Evolutionary conservation across 1,140 invertebrate species (phyloP).

Genomic region (Drosophila azteca): DNA sequence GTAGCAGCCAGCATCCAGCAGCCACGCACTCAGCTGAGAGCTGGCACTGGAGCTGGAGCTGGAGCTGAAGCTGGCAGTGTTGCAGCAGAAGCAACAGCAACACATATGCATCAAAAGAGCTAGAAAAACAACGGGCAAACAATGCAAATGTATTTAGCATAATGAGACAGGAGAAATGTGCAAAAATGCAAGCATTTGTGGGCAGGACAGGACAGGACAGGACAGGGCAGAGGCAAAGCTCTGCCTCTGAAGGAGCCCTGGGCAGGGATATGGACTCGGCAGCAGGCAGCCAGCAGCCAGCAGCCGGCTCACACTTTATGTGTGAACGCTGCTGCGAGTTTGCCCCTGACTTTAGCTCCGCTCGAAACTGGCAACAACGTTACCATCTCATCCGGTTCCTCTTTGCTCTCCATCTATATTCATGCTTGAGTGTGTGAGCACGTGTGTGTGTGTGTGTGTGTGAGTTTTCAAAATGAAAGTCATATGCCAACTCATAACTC

Average conservation of each 20-base stretch:
- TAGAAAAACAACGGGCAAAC: conserved; percentile 80
- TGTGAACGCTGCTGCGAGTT: conserved; percentile 55
- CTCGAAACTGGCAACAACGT: conserved; percentile 63
- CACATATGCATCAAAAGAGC: conserved; percentile 81
- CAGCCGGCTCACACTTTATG: conserved; percentile 66
- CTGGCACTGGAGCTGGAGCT: conserved; percentile 20
- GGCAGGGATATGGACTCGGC: conserved; percentile 51
- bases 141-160: conserved; percentile 82
- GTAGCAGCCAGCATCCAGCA: not conserved
- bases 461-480: conserved; percentile 77
- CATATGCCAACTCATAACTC: conserved; percentile 81
- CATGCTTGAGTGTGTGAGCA: conserved; percentile 7
- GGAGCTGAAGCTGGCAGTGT: not conserved
- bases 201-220: conserved; percentile 36
- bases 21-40: conserved; percentile 33
- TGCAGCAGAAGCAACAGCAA: conserved; percentile 30
- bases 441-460: conserved; percentile 34
- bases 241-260: conserved; percentile 9
- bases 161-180: conserved; percentile 82
- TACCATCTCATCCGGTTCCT: conserved; percentile 52
- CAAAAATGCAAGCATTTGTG: conserved; percentile 81
- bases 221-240: conserved; percentile 4
- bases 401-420: conserved; percentile 29
- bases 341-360: conserved; percentile 33
- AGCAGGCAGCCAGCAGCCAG: conserved; percentile 43